These are phyloP conservation scores for Cyphomyrmex costatus DNA, from an alignment of 1,140 invertebrate genomes.

Conservation along the genomic window DNA sequence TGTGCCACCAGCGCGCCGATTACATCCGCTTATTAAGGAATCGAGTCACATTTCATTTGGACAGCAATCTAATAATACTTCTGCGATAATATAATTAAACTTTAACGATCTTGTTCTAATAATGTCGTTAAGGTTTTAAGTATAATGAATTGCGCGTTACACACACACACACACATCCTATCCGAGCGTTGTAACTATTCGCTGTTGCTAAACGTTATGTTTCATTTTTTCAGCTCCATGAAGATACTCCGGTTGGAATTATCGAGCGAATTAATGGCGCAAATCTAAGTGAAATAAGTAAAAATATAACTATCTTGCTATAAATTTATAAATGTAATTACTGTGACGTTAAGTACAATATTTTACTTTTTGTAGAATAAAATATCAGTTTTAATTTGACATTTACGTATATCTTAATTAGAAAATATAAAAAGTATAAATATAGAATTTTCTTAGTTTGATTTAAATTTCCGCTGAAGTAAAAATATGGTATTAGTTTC, in stretches of 20 bases:
- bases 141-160: conserved; percentile 57
- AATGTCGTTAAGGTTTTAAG: conserved; percentile 47
- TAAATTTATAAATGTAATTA: neutral
- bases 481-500: neutral
- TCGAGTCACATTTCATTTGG: conserved; percentile 48
- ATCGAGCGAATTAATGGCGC: neutral
- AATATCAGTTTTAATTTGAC: neutral
- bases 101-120: conserved; percentile 55
- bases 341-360: neutral
- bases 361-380: neutral
- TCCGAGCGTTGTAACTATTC: neutral
- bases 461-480: neutral
- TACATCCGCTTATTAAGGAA: conserved; percentile 22
- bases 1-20: conserved; percentile 17
- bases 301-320: neutral
- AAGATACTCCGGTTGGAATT: conserved; percentile 4
- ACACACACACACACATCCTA: too few relatives aligned
- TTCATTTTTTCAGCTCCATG: neutral
- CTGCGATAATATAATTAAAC: conserved; percentile 63
- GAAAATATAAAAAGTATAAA: neutral
- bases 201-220: neutral
- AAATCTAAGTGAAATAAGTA: conserved; percentile 4
- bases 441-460: neutral
- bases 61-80: conserved; percentile 57
- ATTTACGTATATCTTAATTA: neutral